Percentiles rank a stretch among this genome's conserved stretches.
phyloP scores from a whole-genome alignment of 2,888 invertebrate species.

The Anorthoa munda region DNA sequence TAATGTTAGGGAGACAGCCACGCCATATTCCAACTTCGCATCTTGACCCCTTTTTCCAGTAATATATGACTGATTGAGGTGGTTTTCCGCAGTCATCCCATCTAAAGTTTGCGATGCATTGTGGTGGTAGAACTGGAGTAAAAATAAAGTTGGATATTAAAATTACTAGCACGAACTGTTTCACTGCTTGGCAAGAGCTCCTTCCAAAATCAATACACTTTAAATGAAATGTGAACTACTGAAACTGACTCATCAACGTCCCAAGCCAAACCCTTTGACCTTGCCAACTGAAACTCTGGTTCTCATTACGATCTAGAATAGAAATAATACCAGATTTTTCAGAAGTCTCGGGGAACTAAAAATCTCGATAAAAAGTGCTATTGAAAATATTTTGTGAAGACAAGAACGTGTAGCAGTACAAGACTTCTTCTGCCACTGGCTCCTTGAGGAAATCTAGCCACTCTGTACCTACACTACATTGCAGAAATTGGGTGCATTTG shows the following conservation, averaged over 20 bases:
- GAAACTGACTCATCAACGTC: not conserved
- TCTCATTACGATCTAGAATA: not conserved
- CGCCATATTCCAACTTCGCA: slow-evolving; percentile 86
- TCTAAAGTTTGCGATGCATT: slow-evolving; percentile 79
- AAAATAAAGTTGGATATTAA: not conserved
- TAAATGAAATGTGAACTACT: not conserved
- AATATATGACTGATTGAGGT: slow-evolving; percentile 82
- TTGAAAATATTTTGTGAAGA: too few species aligned
- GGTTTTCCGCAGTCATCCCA: slow-evolving; percentile 83
- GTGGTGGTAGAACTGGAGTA: slow-evolving; percentile 79
- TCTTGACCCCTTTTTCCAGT: slow-evolving; percentile 84
- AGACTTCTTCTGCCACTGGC: too few species aligned
- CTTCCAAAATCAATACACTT: not conserved
- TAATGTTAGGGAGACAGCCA: slow-evolving; percentile 84
- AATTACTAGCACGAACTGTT: not conserved
- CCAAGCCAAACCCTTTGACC: not conserved
- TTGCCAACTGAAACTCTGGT: not conserved
- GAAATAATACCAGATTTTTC: not conserved
- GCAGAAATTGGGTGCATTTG: too few species aligned
- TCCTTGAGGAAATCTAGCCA: too few species aligned
- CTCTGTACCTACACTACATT: too few species aligned
- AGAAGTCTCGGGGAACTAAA: not conserved
- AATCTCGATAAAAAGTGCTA: too few species aligned
- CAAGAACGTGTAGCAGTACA: too few species aligned
- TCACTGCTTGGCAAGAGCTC: not conserved